Conservation (phyloP, 2,113 vertebrate genomes). For the Oplegnathus fasciatus region DNA sequence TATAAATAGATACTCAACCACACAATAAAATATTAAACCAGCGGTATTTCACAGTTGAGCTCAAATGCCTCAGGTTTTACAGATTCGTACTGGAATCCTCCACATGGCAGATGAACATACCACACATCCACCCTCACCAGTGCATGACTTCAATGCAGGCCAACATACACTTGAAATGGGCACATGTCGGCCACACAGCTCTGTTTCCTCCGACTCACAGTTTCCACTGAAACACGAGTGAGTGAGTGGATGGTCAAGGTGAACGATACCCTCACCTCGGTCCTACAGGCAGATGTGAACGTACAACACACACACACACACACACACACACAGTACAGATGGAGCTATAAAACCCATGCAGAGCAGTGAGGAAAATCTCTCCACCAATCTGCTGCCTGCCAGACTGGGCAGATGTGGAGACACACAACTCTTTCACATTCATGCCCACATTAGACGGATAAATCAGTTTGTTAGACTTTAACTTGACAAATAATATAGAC, state of each 20-base stretch:
- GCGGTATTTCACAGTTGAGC: not conserved
- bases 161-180: not conserved
- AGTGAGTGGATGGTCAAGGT: not conserved
- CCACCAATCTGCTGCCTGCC: slow-evolving; percentile 18
- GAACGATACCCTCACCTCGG: not conserved
- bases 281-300: not conserved
- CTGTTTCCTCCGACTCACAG: slow-evolving; percentile 42
- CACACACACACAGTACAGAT: slow-evolving; percentile 17
- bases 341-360: slow-evolving; percentile 22
- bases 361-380: not conserved
- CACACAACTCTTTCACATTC: slow-evolving; percentile 14
- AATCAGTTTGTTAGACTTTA: not conserved
- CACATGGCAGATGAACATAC: not conserved
- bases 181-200: slow-evolving; percentile 31
- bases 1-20: too few relatives aligned
- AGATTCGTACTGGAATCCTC: not conserved
- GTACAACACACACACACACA: not conserved
- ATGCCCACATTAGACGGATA: not conserved
- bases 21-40: too few relatives aligned
- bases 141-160: not conserved
- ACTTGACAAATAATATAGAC: not conserved
- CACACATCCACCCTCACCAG: not conserved
- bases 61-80: not conserved
- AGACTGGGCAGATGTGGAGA: slow-evolving; percentile 12
- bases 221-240: slow-evolving; percentile 39